Conservation (phyloP, 1,140 invertebrate species). For the Drosophila santomea region DNA sequence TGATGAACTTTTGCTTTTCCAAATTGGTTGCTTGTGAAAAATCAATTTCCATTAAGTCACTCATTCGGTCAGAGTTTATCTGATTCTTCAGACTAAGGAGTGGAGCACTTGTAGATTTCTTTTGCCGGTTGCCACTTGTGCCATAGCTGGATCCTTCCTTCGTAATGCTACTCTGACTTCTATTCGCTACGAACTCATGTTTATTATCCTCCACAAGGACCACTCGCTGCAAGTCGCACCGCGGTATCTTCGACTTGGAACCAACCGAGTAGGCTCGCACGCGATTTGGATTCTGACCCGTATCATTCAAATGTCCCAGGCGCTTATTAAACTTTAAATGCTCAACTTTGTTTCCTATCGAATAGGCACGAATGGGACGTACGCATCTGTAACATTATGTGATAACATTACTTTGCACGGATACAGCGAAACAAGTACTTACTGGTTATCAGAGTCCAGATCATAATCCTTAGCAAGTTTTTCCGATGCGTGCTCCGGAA, state of each 20-base stretch:
- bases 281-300: slow-evolving; percentile 79
- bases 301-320: slow-evolving; percentile 66
- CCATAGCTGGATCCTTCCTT: slow-evolving; percentile 23
- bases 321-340: slow-evolving; percentile 76
- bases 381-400: slow-evolving; percentile 71
- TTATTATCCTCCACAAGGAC: slow-evolving; percentile 56
- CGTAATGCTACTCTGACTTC: slow-evolving; percentile 66
- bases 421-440: slow-evolving; percentile 11
- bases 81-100: slow-evolving; percentile 87
- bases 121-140: slow-evolving; percentile 39
- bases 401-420: neutral
- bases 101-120: slow-evolving; percentile 87
- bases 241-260: slow-evolving; percentile 87
- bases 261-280: slow-evolving; percentile 90
- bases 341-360: slow-evolving; percentile 93
- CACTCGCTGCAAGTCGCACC: slow-evolving; percentile 68
- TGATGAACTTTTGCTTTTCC: slow-evolving; percentile 32
- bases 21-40: slow-evolving; percentile 86
- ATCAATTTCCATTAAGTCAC: slow-evolving; percentile 93
- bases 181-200: slow-evolving; percentile 46
- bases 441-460: slow-evolving; percentile 56
- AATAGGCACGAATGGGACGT: slow-evolving; percentile 92
- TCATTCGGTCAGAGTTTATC: slow-evolving; percentile 88
- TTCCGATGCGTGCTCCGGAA: slow-evolving; percentile 64
- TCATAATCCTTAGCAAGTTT: slow-evolving; percentile 55